These are phyloP conservation scores for Merops nubicus DNA, from an alignment of 2,113 vertebrate species.

Conservation along the genomic window DNA sequence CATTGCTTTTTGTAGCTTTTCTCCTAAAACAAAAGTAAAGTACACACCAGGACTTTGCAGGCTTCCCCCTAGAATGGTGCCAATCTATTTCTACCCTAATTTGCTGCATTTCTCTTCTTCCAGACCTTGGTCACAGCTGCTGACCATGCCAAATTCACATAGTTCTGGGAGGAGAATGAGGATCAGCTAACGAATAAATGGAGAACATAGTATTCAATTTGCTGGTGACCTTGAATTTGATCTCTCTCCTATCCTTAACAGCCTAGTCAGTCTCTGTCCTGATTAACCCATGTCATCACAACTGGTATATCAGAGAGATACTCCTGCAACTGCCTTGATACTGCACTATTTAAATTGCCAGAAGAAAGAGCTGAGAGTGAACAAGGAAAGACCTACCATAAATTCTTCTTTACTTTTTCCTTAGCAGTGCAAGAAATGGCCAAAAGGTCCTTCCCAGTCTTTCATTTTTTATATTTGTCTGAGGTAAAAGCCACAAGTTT, in stretches of 20 bases:
- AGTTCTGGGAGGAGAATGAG: slow-evolving; percentile 11
- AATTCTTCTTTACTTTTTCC: slow-evolving; percentile 9
- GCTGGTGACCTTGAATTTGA: slow-evolving; percentile 58
- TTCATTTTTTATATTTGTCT: slow-evolving; percentile 39
- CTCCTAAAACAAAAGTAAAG: not conserved
- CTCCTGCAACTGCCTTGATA: not conserved
- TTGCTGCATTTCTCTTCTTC: not conserved
- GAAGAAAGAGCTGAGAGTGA: not conserved
- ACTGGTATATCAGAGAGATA: not conserved
- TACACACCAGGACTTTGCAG: not conserved
- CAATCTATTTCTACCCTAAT: not conserved
- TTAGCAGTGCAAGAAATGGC: slow-evolving; percentile 16
- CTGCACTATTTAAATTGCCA: not conserved
- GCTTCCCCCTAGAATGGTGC: not conserved
- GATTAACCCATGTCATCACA: not conserved
- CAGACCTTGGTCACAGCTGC: not conserved
- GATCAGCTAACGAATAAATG: slow-evolving; percentile 24
- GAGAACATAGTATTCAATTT: slow-evolving; percentile 13
- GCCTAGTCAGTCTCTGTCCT: slow-evolving; percentile 11
- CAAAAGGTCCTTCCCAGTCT: slow-evolving; percentile 5
- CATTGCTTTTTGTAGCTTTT: not conserved
- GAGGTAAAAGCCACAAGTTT: slow-evolving; percentile 69
- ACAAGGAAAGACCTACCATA: not conserved
- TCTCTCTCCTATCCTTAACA: slow-evolving; percentile 12
- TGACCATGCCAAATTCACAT: not conserved